phyloP scores from a whole-genome alignment of 2,888 invertebrate genomes.

The Apantesis nais region DNA sequence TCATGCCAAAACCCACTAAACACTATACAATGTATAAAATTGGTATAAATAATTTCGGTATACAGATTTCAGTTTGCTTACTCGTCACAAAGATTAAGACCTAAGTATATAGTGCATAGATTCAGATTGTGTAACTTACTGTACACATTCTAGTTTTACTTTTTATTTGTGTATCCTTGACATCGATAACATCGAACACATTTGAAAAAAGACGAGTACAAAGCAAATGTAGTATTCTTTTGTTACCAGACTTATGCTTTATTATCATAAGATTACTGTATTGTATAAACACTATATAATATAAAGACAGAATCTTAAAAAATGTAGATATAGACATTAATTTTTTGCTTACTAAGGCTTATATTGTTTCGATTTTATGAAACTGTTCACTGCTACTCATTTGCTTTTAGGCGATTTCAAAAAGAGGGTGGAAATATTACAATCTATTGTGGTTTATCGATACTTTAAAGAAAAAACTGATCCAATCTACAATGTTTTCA shows the following conservation, averaged over 20 bases:
- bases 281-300: neutral
- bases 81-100: neutral
- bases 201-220: neutral
- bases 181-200: neutral
- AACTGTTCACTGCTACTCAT: no score
- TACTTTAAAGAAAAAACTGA: no score
- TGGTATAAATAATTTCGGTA: constrained; percentile 19
- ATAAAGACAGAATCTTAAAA: no score
- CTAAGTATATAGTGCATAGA: neutral
- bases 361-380: no score
- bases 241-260: no score
- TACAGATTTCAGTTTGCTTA: neutral
- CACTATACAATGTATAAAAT: constrained; percentile 23
- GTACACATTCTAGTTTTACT: neutral
- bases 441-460: no score
- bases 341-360: neutral
- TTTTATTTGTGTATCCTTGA: neutral
- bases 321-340: no score
- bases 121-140: neutral
- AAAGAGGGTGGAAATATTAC: no score
- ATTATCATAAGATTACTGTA: neutral
- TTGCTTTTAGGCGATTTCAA: no score
- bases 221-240: neutral
- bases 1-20: constrained; percentile 28
- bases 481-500: no score